Base-by-base conservation (phyloP, 2,888 invertebrate genomes). In the Aphidius colemani region DNA sequence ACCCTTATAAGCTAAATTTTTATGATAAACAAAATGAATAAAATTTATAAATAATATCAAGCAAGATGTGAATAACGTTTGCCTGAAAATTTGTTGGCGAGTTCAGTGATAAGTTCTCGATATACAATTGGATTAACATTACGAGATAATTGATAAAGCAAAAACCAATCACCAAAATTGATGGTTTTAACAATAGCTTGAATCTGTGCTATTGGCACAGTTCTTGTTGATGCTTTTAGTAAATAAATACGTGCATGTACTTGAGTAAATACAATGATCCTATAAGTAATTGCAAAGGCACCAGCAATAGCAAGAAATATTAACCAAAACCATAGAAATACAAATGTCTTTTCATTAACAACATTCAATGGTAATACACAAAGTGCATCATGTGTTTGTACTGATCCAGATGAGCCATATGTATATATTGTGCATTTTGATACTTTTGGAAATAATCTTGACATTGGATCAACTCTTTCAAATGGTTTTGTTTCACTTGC, bases 331-430 rank as follows among this genome's bases (percentile, higher is more conserved):
- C 91, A 92, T 1, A 92, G 80, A 57, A 92, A 86, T 1, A 89
- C 84, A 74, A 90, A 92, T 69, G 93, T 87, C 78, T 93, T 93
- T 75, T 93, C 92, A 75, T 93, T 92, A 51, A 93, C 86, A 69
- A 91, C 88, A 75, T 93, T 93, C 7, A 93, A 75, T 0, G 93
- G 90, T 10, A 93, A 82, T n/a, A 93, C 85, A 72, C 93, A 93
- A 0, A 93, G 83, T 0, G 87, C 86, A 73, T 91, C 90, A 67
- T 84, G 83, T 0, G 80, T 74, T 72, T 89, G 86, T 1, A 86
- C 69, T 6, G 84, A 79, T 5, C 90, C 90, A 0, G 87, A 85
- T 0, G 87, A 85, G 3, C 90, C 90, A 65, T 85, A 88, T 67
- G 78, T 85, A 60, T 85, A 82, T 65, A 87, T 84, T 71, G 84